Percentiles rank a stretch among this genome's conserved stretches.
Evolutionary conservation across 2,888 invertebrate genomes (phyloP).

Genomic region (Taphrorychus bicolor): DNA sequence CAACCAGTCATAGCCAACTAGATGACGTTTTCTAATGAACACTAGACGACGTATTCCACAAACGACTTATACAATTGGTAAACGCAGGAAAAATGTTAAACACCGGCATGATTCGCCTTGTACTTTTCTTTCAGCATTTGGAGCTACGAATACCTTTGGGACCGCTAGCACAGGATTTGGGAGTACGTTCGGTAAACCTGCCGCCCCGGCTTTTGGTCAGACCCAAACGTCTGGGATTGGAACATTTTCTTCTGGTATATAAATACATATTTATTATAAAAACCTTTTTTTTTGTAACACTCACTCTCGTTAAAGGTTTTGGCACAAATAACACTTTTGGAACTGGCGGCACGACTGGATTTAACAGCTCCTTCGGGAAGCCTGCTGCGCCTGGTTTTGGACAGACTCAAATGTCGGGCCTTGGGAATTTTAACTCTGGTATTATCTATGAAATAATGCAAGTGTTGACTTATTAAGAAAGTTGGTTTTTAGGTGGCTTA

Average conservation of each 20-base stretch:
- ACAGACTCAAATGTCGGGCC: conserved; percentile 40
- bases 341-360: conserved; percentile 20
- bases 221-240: conserved; percentile 14
- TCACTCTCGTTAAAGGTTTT: conserved; percentile 44
- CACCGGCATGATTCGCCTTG: background rate
- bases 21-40: no score
- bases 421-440: conserved; percentile 37
- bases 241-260: background rate
- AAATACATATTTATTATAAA: background rate
- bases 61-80: no score
- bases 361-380: conserved; percentile 49
- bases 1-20: no score
- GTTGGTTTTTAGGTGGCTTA: conserved; percentile 5
- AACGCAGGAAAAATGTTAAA: no score
- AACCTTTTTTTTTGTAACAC: no score
- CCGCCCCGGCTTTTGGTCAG: conserved; percentile 53
- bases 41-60: no score
- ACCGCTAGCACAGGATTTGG: conserved; percentile 26
- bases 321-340: conserved; percentile 42
- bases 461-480: background rate
- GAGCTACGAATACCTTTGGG: conserved; percentile 42
- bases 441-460: background rate
- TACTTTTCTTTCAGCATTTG: conserved; percentile 32
- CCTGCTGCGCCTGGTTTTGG: conserved; percentile 55
- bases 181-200: conserved; percentile 52